Evolutionary conservation across 2,888 invertebrate species (phyloP), one percentile per base, ranked within the genome.

Genomic region (Ormyrus thymus): DNA sequence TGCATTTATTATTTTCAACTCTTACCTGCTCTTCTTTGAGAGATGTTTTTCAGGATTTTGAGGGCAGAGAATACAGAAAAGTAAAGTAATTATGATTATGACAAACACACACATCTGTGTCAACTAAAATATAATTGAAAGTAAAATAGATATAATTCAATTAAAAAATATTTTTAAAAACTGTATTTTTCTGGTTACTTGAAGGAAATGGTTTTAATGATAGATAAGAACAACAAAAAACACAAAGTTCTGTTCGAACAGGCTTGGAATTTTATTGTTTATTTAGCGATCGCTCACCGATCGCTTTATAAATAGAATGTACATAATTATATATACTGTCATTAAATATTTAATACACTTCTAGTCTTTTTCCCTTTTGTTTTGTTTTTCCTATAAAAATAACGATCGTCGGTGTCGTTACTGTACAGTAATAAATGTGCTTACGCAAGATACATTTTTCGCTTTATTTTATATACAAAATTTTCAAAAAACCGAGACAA

Each of bases 341-440:
- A 68, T 78, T 79, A 79, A 81, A 79, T 81, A 81, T 79, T 80
- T 76, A 53, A 78, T 81, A 78, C 72, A 76, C 50, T 73, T 72
- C 70, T 73, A 79, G 56, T 76, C 73, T 81, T 78, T 75, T 72
- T 73, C 55, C 59, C 62, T 69, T 76, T 72, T 72, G 13, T 78
- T 70, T 76, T 71, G 13, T 75, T 79, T 78, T 77, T 76, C 29
- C 66, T 79, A 81, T 75, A 79, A 81, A 81, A 81, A 81, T 81
- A 81, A 79, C 74, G 77, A 77, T 74, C 73, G 71, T 79, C 71
- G 73, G 58, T 48, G 73, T 73, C 79, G 78, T 79, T 65, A 79
- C 81, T 81, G 81, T 81, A 81, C 81, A 81, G 61, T 79, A 81
- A 73, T 79, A 79, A 71, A 73, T 69, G 78, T 78, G 78, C 78